phyloP scores from a whole-genome alignment of 2,888 invertebrate genomes.

The Aspidiotus destructor region DNA sequence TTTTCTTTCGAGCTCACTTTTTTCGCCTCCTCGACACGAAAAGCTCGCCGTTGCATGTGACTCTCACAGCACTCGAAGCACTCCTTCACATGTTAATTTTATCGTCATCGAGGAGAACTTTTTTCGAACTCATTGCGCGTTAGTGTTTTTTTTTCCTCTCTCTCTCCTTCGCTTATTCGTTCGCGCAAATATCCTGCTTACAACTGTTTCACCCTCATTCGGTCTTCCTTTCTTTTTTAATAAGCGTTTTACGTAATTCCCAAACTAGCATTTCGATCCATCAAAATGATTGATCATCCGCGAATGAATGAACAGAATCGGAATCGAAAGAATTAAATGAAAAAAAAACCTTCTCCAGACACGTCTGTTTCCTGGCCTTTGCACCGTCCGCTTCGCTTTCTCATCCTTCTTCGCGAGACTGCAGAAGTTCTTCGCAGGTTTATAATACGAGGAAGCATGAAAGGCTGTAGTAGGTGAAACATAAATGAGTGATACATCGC shows the following conservation, averaged over 20 bases:
- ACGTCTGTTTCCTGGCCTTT: constrained; percentile 17
- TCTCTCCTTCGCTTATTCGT: neutral
- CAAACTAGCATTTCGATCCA: constrained; percentile 32
- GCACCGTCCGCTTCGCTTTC: constrained; percentile 11
- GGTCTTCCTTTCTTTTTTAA: constrained; percentile 28
- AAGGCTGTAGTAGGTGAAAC: neutral
- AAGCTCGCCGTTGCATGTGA: no score
- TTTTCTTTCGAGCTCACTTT: no score
- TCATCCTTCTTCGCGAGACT: constrained; percentile 6
- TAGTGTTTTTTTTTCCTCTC: neutral
- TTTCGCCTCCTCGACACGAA: no score
- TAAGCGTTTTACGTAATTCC: constrained; percentile 32
- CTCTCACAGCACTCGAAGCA: no score
- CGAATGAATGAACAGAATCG: constrained; percentile 33
- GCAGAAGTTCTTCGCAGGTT: neutral
- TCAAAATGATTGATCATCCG: constrained; percentile 33
- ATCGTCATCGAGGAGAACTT: neutral
- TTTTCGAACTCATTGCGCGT: neutral
- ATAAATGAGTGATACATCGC: constrained; percentile 4
- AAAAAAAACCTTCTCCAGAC: constrained; percentile 15
- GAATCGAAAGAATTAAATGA: constrained; percentile 29
- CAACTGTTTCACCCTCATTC: constrained; percentile 14
- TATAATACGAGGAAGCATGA: neutral
- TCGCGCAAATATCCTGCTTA: constrained; percentile 23
- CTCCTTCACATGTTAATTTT: no score